Evolutionary conservation across 2,888 invertebrate species (phyloP).

Genomic region (Melinopterus prodromus): DNA sequence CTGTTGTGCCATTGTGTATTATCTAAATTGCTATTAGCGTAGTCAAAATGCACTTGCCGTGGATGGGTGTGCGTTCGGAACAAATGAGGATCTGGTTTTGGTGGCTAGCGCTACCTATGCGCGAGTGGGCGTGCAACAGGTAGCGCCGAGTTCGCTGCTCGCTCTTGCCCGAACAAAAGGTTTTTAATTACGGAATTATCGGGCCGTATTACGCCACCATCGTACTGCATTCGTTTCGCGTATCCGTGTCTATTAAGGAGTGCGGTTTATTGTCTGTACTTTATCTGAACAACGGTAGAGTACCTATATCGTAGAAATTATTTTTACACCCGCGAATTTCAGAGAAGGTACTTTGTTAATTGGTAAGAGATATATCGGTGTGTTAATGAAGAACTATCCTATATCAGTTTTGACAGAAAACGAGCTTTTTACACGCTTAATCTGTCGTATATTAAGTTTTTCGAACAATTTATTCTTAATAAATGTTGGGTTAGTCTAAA

Average conservation of each 20-base stretch:
- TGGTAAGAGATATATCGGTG: too few species aligned
- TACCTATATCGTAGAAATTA: background rate
- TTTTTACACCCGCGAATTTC: too few species aligned
- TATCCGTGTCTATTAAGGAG: background rate
- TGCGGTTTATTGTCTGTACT: background rate
- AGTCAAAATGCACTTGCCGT: background rate
- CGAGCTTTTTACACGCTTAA: too few species aligned
- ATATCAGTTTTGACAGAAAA: too few species aligned
- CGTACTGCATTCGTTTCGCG: background rate
- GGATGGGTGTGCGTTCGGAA: background rate
- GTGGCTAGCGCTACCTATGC: background rate
- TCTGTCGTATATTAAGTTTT: too few species aligned
- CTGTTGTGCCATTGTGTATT: background rate
- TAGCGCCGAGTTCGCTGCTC: background rate
- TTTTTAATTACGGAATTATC: conserved; percentile 4
- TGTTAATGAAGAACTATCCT: too few species aligned
- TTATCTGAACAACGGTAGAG: background rate
- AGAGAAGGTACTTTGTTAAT: too few species aligned
- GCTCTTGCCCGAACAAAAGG: background rate
- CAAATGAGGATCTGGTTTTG: background rate
- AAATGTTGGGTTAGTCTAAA: too few species aligned
- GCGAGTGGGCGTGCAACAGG: background rate
- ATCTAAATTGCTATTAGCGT: background rate
- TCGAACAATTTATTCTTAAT: too few species aligned
- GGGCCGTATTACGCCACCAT: background rate